These are phyloP conservation scores for Acromyrmex heyeri DNA, from an alignment of 1,140 invertebrate species.

Conservation along the genomic window DNA sequence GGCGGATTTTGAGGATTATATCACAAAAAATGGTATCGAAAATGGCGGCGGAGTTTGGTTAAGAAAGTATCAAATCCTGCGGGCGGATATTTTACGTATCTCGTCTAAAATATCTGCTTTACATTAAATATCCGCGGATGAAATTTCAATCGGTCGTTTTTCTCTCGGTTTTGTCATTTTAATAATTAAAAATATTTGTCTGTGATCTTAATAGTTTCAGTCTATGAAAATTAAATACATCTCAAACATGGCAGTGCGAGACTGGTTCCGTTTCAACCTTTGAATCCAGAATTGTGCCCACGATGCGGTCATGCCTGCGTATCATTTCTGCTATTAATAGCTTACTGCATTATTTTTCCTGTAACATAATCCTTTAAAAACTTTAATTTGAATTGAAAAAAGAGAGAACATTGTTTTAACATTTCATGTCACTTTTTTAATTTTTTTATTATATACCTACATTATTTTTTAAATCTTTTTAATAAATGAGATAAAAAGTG, in stretches of 20 bases:
- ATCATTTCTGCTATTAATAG: conserved; percentile 18
- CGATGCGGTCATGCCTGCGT: conserved; percentile 44
- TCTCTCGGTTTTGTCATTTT: conserved; percentile 42
- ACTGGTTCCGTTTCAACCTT: conserved; percentile 41
- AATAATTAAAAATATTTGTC: conserved; percentile 72
- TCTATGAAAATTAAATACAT: conserved; percentile 80
- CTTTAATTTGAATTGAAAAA: background rate
- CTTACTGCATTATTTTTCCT: background rate
- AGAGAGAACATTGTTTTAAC: background rate
- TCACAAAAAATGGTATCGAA: conserved; percentile 72
- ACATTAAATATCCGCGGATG: conserved; percentile 23
- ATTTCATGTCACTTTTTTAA: background rate
- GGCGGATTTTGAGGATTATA: conserved; percentile 65
- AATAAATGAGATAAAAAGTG: background rate
- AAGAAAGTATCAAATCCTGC: conserved; percentile 50
- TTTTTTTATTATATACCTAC: background rate
- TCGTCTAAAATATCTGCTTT: background rate
- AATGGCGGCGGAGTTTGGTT: conserved; percentile 55
- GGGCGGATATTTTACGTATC: conserved; percentile 6
- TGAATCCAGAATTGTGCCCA: conserved; percentile 42
- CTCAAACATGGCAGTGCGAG: conserved; percentile 74
- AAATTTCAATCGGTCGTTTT: conserved; percentile 36
- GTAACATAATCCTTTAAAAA: background rate
- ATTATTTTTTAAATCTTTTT: background rate
- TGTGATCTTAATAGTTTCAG: conserved; percentile 75